These are phyloP conservation scores for Nycteola revayana DNA, from an alignment of 2,888 invertebrate species.

Conservation along the genomic window DNA sequence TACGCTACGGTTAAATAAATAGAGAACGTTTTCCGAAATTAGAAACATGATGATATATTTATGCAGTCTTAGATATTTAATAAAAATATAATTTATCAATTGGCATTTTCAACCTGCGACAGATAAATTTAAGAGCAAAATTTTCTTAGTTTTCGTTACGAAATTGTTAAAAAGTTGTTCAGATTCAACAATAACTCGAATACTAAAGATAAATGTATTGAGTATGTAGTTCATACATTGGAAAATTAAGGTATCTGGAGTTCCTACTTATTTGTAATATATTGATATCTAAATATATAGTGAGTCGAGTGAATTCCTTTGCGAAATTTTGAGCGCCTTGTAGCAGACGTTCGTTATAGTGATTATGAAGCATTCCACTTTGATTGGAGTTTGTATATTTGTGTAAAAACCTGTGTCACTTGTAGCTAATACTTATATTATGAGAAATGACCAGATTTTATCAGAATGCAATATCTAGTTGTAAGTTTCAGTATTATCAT, in stretches of 20 bases:
- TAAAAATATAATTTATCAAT: too few relatives aligned
- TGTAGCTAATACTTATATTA: slow-evolving; percentile 56
- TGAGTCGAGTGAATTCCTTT: slow-evolving; percentile 20
- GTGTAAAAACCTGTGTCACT: slow-evolving; percentile 63
- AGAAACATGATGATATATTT: too few relatives aligned
- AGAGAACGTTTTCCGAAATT: too few relatives aligned
- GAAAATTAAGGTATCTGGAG: slow-evolving; percentile 62
- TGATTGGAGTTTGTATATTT: slow-evolving; percentile 60
- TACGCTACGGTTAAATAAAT: too few relatives aligned
- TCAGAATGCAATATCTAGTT: slow-evolving; percentile 80
- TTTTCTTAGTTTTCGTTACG: slow-evolving; percentile 29
- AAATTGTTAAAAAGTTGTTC: slow-evolving; percentile 39
- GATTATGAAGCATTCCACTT: slow-evolving; percentile 57
- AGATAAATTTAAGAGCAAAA: slow-evolving; percentile 21
- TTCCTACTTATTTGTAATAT: slow-evolving; percentile 68
- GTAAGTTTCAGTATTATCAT: slow-evolving; percentile 77
- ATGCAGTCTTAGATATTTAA: too few relatives aligned
- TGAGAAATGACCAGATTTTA: slow-evolving; percentile 79
- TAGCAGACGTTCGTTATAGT: slow-evolving; percentile 16
- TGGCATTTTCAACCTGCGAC: slow-evolving; percentile 10
- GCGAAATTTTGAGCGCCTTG: slow-evolving; percentile 11
- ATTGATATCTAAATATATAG: slow-evolving; percentile 34
- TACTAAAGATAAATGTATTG: slow-evolving; percentile 47
- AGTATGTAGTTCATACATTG: slow-evolving; percentile 35
- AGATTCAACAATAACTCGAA: slow-evolving; percentile 59